Conservation (phyloP, 1,140 invertebrate species). For the Lepidurus packardi region DNA sequence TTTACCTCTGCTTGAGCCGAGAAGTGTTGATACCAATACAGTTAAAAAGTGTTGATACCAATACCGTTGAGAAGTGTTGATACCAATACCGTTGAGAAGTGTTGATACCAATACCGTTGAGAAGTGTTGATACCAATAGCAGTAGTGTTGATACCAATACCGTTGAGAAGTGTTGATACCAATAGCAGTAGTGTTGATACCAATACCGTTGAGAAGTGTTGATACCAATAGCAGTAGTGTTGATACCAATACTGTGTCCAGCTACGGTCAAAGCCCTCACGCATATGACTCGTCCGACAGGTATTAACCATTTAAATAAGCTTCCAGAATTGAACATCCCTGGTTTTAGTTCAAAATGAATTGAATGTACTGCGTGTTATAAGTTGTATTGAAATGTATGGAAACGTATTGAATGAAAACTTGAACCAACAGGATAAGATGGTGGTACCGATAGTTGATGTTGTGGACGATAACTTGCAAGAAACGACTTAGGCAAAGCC, state of each 20-base stretch:
- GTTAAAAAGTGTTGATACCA: too few species aligned
- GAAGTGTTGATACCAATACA: neutral
- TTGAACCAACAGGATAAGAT: too few species aligned
- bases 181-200: neutral
- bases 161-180: neutral
- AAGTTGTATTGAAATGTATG: too few species aligned
- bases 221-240: neutral
- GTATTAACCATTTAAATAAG: too few species aligned
- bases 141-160: neutral
- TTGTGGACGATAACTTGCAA: too few species aligned
- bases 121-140: neutral
- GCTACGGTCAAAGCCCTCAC: neutral
- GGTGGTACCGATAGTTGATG: neutral
- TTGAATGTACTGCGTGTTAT: too few species aligned
- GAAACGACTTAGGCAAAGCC: slow-evolving; percentile 44
- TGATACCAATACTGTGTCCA: neutral
- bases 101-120: neutral
- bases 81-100: neutral
- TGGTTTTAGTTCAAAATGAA: too few species aligned
- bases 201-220: too few species aligned
- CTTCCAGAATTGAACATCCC: too few species aligned
- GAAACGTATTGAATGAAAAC: too few species aligned
- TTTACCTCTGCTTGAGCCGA: neutral
- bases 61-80: neutral
- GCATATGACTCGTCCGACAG: neutral